Evolutionary conservation across 2,888 invertebrate species (phyloP), one percentile per base, ranked within the genome.

Genomic region (Chalcosyrphus nemorum): DNA sequence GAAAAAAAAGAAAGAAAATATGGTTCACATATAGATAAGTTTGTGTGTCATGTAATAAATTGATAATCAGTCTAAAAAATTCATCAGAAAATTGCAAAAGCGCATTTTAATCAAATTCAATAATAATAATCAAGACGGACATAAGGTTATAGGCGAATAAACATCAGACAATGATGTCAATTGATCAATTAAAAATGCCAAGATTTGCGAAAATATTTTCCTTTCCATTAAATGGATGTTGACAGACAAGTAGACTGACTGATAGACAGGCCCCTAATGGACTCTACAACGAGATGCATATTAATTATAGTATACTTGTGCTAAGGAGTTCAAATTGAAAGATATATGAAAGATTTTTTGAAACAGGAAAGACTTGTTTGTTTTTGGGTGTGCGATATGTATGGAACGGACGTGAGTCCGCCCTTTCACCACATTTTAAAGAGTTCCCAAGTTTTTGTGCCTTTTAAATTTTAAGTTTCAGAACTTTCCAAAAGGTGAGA

Each of bases 161-260:
- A 50, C 35, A 50, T 13, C 32, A 50, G 50, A 50, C 24, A 50
- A 24, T 35, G 11, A 50, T 24, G 50, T 38, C 50, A 65, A 50
- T 50, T 47, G 35, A 65, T 35, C 50, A 65, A 50, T 65, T 50
- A 65, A 24, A 50, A 50, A 35, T 50, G 35, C n/a, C 65, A 38
- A 35, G 50, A 21, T 24, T 17, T 65, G 21, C n/a, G 5, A 65
- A 65, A 65, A 65, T 32, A 45, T 47, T 63, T 32, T 63, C 15
- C 5, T 7, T 29, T 61, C 17, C 5, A 29, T 43, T 61, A 11
- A 43, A 45, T 17, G 15, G 6, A 15, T 24, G n/a, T 43, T 61
- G 29, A 45, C 29, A 29, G 61, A 29, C 61, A 61, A 29, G 24
- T 11, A 45, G 45, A 27, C 17, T 19, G 38, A 17, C 29, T 17